phyloP scores from a whole-genome alignment of 2,888 invertebrate species.

The Pseudoips prasinana region DNA sequence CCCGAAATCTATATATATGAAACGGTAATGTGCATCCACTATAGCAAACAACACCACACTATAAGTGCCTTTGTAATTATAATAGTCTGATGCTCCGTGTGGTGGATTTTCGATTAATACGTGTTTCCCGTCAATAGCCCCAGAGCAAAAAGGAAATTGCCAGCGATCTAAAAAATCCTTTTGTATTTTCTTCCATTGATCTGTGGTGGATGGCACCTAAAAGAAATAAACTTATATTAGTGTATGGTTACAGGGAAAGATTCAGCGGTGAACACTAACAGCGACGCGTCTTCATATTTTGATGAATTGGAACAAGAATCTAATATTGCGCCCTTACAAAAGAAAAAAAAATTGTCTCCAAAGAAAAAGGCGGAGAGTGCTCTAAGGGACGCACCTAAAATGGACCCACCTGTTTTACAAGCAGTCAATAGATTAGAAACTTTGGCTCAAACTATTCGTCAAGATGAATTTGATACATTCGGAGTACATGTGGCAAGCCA shows the following conservation, averaged over 20 bases:
- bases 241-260: conserved; percentile 28
- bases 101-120: conserved; percentile 15
- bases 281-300: conserved; percentile 33
- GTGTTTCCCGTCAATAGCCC: conserved; percentile 19
- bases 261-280: conserved; percentile 27
- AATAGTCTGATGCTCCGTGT: conserved; percentile 18
- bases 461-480: conserved; percentile 38
- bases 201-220: conserved; percentile 32
- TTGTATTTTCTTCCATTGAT: conserved; percentile 35
- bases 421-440: conserved; percentile 25
- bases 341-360: conserved; percentile 30
- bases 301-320: conserved; percentile 33
- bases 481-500: conserved; percentile 34
- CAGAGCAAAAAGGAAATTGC: conserved; percentile 22
- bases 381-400: conserved; percentile 23
- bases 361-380: conserved; percentile 31
- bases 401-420: conserved; percentile 33
- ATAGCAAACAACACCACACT: conserved; percentile 21
- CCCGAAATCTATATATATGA: conserved; percentile 24
- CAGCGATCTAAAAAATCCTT: conserved; percentile 33
- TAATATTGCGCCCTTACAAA: conserved; percentile 28
- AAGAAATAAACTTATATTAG: conserved; percentile 30
- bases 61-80: conserved; percentile 26
- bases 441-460: conserved; percentile 25
- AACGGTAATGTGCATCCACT: conserved; percentile 21